Base-by-base conservation (phyloP, 1,140 invertebrate species). In the Caerostris darwini region DNA sequence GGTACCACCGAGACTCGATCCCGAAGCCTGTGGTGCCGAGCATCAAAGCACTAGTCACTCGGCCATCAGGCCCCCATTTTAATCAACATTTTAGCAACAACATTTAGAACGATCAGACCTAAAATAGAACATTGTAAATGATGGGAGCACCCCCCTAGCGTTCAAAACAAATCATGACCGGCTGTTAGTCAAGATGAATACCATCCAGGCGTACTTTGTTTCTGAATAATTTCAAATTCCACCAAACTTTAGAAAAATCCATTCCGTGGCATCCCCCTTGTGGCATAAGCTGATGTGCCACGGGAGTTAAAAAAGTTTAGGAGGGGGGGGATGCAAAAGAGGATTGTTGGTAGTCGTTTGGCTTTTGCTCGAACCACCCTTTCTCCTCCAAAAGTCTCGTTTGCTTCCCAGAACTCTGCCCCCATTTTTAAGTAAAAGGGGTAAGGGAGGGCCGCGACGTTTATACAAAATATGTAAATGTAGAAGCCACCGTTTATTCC, bases 171-270 rank as follows among this genome's bases (percentile, higher is more conserved):
- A 90, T 90, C 88, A 90, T 90, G 88, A 90, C 14, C 88, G 88
- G 88, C 88, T 90, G 88, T 81, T 58, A 77, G 88, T 14, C 54
- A 77, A 90, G 88, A 90, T 90, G 88, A 90, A 90, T 90, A 90
- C 81, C 69, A 90, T 56, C 69, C 53, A 50, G 17, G 19, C 69
- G 50, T 90, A 90, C 88, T 90, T 81, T 59, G 88, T 90, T 77
- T 58, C 87, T 77, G 88, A 90, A 90, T 90, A 90, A 90, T 90
- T 90, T 67, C 88, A 81, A 90, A 77, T 90, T 77, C 69, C 12
- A 53, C 8, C 7, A 90, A 77, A 90, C 67, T 90, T 90, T 69
- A 90, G 67, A 90, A 90, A 90, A 90, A 90, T 90, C 69, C 69
- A 17, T 61, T 17, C 61, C 14, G 7, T 17, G 14, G 14, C 7